Conservation (phyloP, 1,140 invertebrate species). For the Zaprionus ghesquierei region DNA sequence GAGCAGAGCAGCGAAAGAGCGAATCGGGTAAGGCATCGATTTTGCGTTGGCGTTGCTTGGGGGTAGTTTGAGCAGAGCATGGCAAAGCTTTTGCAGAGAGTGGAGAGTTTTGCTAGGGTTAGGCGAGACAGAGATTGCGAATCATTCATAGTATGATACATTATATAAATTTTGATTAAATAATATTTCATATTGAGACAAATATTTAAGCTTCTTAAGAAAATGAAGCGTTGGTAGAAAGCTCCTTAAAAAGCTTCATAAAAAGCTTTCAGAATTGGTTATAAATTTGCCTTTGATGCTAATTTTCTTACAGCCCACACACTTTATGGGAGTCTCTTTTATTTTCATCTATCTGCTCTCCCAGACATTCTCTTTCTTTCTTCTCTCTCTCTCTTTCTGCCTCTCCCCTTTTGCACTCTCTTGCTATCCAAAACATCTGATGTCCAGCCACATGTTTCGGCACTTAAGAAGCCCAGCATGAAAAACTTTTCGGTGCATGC, state of each 20-base stretch:
- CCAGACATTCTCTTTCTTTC: not conserved
- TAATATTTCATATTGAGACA: too few relatives aligned
- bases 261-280: not conserved
- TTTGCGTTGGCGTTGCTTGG: slow-evolving; percentile 41
- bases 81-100: slow-evolving; percentile 48
- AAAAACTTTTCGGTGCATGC: slow-evolving; percentile 55
- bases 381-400: not conserved
- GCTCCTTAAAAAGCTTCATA: not conserved
- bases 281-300: not conserved
- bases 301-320: not conserved
- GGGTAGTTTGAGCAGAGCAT: slow-evolving; percentile 10
- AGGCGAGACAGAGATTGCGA: not conserved
- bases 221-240: too few relatives aligned
- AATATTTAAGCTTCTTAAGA: too few relatives aligned
- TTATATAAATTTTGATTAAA: too few relatives aligned
- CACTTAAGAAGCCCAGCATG: not conserved
- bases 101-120: slow-evolving; percentile 36
- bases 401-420: not conserved
- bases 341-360: not conserved
- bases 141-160: slow-evolving; percentile 9
- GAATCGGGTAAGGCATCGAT: slow-evolving; percentile 70
- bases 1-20: slow-evolving; percentile 39
- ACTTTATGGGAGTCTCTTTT: not conserved
- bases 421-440: slow-evolving; percentile 57
- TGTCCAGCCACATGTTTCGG: slow-evolving; percentile 53